These are phyloP conservation scores for Regulus satrapa DNA, from an alignment of 2,113 vertebrate genomes.

Conservation along the genomic window DNA sequence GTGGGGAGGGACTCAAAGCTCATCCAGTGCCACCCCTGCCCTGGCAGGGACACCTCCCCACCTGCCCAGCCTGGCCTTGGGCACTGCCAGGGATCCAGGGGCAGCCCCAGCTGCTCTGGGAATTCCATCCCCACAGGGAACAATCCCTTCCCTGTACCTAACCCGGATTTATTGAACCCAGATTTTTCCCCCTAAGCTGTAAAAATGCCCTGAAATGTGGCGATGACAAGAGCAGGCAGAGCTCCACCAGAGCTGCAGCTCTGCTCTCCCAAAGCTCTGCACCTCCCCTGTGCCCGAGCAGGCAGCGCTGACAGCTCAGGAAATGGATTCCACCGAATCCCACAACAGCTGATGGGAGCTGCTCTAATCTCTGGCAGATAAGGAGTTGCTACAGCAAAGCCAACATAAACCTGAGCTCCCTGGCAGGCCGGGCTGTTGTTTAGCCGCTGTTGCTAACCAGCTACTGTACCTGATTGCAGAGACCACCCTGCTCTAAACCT, in stretches of 20 bases:
- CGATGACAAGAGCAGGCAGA: neutral
- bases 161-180: neutral
- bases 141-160: rapidly evolving
- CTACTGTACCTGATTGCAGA: conserved; percentile 40
- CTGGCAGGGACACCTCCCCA: neutral
- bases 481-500: conserved; percentile 41
- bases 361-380: conserved; percentile 69
- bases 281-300: neutral
- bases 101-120: neutral
- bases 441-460: conserved; percentile 30
- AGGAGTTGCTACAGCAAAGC: conserved; percentile 76
- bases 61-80: neutral
- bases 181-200: neutral
- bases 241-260: rapidly evolving
- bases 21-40: neutral
- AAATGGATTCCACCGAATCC: conserved; percentile 59
- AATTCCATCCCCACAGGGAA: rapidly evolving
- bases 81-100: neutral
- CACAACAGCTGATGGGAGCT: conserved; percentile 45
- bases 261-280: neutral
- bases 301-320: conserved; percentile 59
- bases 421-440: conserved; percentile 44
- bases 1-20: neutral
- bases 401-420: conserved; percentile 65
- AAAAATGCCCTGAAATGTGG: neutral